These are phyloP conservation scores for Miniopterus natalensis DNA, from an alignment of 2,113 vertebrate genomes.

Conservation along the genomic window DNA sequence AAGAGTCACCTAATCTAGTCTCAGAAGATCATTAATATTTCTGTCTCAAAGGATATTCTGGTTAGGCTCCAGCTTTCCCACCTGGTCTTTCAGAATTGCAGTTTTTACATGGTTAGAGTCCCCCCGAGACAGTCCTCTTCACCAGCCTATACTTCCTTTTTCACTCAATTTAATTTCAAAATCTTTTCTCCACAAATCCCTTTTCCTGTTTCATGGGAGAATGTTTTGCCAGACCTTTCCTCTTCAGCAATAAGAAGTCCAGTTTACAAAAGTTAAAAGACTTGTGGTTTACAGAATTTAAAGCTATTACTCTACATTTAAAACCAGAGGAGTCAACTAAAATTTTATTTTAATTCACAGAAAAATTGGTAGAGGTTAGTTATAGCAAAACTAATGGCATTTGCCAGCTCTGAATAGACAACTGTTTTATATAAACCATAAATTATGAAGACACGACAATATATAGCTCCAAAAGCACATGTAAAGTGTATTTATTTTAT, in stretches of 20 bases:
- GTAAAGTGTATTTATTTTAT: neutral
- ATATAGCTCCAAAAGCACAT: neutral
- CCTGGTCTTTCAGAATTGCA: conserved; percentile 39
- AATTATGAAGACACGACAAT: conserved; percentile 20
- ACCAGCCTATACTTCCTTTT: neutral
- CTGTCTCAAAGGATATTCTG: neutral
- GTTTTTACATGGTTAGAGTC: neutral
- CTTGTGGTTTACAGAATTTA: neutral
- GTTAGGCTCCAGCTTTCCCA: neutral
- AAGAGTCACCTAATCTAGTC: neutral
- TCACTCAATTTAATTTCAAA: neutral
- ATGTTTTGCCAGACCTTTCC: neutral
- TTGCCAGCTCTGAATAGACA: neutral
- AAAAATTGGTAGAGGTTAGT: neutral
- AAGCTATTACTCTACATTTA: neutral
- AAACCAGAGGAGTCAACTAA: conserved; percentile 11
- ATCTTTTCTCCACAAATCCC: neutral
- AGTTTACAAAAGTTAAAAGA: neutral
- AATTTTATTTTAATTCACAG: conserved; percentile 29
- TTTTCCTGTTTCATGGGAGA: conserved; percentile 16
- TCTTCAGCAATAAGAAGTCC: neutral
- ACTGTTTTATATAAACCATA: neutral
- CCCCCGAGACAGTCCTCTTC: neutral
- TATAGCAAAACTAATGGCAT: neutral
- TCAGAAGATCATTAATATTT: neutral